Evolutionary conservation across 2,888 invertebrate genomes (phyloP).

Genomic region (Tribolium freemani): DNA sequence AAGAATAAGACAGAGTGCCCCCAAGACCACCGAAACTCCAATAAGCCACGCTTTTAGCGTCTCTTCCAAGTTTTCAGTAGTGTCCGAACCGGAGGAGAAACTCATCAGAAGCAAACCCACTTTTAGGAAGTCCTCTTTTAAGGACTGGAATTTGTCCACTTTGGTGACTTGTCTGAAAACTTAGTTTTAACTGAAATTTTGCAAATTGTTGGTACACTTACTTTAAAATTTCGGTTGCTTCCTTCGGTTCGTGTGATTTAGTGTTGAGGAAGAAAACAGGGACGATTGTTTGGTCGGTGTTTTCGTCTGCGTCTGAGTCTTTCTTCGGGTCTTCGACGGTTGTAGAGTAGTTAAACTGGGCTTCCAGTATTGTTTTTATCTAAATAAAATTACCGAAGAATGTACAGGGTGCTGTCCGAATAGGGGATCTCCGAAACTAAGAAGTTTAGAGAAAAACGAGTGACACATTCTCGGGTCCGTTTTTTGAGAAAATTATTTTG

Average conservation of each 20-base stretch:
- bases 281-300: conserved; percentile 66
- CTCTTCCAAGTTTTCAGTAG: conserved; percentile 64
- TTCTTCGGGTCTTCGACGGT: not conserved
- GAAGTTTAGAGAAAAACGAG: no score
- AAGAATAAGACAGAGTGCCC: conserved; percentile 70
- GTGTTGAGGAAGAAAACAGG: conserved; percentile 73
- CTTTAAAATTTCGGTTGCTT: conserved; percentile 70
- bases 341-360: not conserved
- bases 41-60: conserved; percentile 71
- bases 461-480: no score
- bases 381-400: not conserved
- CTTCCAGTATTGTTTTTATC: not conserved
- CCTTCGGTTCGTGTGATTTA: conserved; percentile 69
- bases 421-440: no score
- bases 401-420: not conserved
- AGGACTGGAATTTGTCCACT: conserved; percentile 48
- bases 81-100: conserved; percentile 44
- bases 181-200: not conserved
- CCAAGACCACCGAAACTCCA: conserved; percentile 71
- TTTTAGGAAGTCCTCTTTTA: conserved; percentile 50
- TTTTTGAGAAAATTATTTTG: no score
- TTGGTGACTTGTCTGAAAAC: conserved; percentile 55
- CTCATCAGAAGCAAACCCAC: conserved; percentile 50
- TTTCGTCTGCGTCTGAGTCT: not conserved
- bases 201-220: conserved; percentile 57